These are phyloP conservation scores for Sebastes oblongus DNA, from an alignment of 2,797 vertebrate species.

Conservation along the genomic window DNA sequence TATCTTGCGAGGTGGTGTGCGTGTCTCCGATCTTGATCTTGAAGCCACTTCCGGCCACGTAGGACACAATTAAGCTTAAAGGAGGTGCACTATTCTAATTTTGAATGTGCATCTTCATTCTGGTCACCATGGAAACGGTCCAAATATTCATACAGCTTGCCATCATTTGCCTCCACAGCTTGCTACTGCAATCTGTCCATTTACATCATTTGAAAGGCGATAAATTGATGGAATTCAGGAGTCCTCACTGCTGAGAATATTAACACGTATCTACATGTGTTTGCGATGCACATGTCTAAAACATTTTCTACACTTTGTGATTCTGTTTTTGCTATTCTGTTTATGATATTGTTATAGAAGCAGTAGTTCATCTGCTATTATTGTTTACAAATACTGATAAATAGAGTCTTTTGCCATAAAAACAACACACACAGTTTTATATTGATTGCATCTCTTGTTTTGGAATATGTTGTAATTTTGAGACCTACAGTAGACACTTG, in stretches of 20 bases:
- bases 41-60: not conserved
- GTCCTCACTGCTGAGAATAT: slow-evolving; percentile 43
- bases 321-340: not conserved
- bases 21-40: not conserved
- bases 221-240: slow-evolving; percentile 63
- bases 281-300: not conserved
- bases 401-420: not conserved
- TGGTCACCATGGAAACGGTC: slow-evolving; percentile 53
- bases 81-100: slow-evolving; percentile 12
- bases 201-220: slow-evolving; percentile 62
- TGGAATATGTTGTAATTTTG: not conserved
- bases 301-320: not conserved
- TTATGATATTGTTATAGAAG: not conserved
- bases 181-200: slow-evolving; percentile 58
- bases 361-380: not conserved
- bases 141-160: slow-evolving; percentile 32
- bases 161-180: slow-evolving; percentile 48
- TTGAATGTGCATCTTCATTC: slow-evolving; percentile 18
- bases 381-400: not conserved
- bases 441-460: not conserved
- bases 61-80: not conserved
- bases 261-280: not conserved
- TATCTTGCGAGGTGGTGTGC: not conserved
- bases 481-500: not conserved
- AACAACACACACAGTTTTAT: not conserved